Percentiles rank a stretch among this genome's conserved stretches.
phyloP scores from a whole-genome alignment of 2,797 vertebrate genomes.

The Gadopsis marmoratus region DNA sequence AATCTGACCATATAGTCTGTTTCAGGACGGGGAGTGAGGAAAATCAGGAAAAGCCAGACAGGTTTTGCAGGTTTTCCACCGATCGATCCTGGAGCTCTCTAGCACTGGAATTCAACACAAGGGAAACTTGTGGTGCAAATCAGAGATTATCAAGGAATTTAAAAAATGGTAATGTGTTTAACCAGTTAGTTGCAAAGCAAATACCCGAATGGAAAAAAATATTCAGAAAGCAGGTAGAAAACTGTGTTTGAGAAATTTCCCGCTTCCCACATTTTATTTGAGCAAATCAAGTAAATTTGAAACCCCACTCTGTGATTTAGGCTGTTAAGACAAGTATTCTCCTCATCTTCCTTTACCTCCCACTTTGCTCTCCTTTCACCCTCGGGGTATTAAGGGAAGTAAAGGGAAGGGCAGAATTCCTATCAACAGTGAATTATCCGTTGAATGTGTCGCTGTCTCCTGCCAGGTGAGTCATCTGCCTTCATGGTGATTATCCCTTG shows the following conservation, averaged over 20 bases:
- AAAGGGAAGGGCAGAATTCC: slow-evolving; percentile 75
- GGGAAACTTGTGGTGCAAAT: background rate
- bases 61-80: slow-evolving; percentile 14
- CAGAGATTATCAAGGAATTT: background rate
- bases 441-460: slow-evolving; percentile 47
- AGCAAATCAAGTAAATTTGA: background rate
- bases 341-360: slow-evolving; percentile 29
- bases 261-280: background rate
- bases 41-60: background rate
- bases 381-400: slow-evolving; percentile 34
- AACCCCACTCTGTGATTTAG: background rate
- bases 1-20: background rate
- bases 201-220: background rate
- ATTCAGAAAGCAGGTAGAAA: background rate
- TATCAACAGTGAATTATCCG: slow-evolving; percentile 55
- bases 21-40: background rate
- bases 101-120: background rate
- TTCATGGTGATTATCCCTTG: slow-evolving; percentile 31
- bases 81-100: background rate
- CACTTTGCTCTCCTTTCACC: slow-evolving; percentile 42
- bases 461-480: slow-evolving; percentile 63
- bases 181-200: background rate
- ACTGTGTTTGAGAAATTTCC: too few species aligned
- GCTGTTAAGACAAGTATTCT: background rate
- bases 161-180: background rate